Evolutionary conservation across 1,140 invertebrate species (phyloP), one percentile per base, ranked within the genome.

Genomic region (Saccostrea echinata): DNA sequence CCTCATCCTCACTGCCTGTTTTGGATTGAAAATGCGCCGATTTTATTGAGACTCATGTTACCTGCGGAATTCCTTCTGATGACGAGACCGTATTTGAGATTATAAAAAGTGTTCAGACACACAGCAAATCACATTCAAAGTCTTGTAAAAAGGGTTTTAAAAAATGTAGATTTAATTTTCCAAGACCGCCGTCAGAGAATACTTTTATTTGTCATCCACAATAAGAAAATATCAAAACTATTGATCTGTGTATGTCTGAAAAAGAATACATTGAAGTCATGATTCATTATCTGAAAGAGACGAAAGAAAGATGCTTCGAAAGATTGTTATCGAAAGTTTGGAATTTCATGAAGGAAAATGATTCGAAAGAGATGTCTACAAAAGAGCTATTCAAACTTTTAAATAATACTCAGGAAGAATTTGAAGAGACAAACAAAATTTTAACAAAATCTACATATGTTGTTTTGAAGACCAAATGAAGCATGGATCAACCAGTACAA

Each of bases 1-100:
- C 84, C 87, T 43, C 68, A 85, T 52, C 76, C 94, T 30, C 95
- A 95, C 88, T 91, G 93, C 30, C 87, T 95, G 11, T 81, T 94
- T 27, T 95, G 95, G 94, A 83, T 57, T 57, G 88, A 94, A 87
- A 90, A 93, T 91, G 88, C 92, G 43, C 94, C 94, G 12, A 84
- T 21, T 90, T 89, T 64, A 84, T 89, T 64, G 91, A 89, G 52
- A 80, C 83, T 30, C 55, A 86, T 27, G 61, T 91, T 4, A 35
- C 85, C 12, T 90, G 89, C 80, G 76, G 16, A 53, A 84, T 88
- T 61, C 85, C 88, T 76, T 18, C 55, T 27, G 55, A 86, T 13
- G 87, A 88, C 43, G 51, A 71, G 0, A 84, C 82, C 13, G 11
- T 83, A 9, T 84, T 27, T 83, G 87, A 88, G 9, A 88, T 83